Percentiles rank a stretch among this genome's conserved stretches.
These are phyloP conservation scores for Nasonia giraulti DNA, from an alignment of 1,140 invertebrate species.

Conservation along the genomic window DNA sequence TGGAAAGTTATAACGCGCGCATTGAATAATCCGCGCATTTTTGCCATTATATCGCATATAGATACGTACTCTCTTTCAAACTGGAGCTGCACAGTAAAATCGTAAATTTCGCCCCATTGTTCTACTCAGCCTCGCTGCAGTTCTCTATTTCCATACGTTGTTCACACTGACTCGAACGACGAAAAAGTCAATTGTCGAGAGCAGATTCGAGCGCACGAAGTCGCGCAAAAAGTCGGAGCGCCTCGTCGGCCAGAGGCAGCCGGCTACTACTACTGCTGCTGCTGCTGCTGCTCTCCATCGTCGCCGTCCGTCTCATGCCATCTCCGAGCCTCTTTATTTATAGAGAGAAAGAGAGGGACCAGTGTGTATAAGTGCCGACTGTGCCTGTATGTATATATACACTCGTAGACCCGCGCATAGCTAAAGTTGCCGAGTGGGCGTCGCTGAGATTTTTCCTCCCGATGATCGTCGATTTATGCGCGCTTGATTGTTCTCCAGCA, in stretches of 20 bases:
- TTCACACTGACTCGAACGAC: too few species aligned
- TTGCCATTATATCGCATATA: not conserved
- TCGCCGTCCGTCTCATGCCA: conserved; percentile 26
- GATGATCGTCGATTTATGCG: not conserved
- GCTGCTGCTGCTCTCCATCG: not conserved
- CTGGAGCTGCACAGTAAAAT: not conserved
- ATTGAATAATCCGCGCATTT: not conserved
- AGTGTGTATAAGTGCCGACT: conserved; percentile 48
- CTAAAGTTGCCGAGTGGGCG: conserved; percentile 41
- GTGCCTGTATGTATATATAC: conserved; percentile 15
- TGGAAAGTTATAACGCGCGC: not conserved
- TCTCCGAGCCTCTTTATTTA: conserved; percentile 61
- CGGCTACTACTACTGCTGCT: conserved; percentile 4
- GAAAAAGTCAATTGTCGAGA: not conserved
- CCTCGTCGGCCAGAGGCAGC: not conserved
- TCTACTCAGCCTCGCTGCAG: not conserved
- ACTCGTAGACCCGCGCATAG: not conserved
- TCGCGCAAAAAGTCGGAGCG: not conserved
- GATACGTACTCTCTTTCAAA: not conserved
- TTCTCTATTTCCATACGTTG: not conserved
- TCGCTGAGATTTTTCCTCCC: not conserved
- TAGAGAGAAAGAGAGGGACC: conserved; percentile 57
- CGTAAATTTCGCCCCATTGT: not conserved
- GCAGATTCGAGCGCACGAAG: too few species aligned
- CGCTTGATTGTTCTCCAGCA: not conserved